Base-by-base conservation (phyloP, 2,888 invertebrate genomes). In the Pristionchus fissidentatus region DNA sequence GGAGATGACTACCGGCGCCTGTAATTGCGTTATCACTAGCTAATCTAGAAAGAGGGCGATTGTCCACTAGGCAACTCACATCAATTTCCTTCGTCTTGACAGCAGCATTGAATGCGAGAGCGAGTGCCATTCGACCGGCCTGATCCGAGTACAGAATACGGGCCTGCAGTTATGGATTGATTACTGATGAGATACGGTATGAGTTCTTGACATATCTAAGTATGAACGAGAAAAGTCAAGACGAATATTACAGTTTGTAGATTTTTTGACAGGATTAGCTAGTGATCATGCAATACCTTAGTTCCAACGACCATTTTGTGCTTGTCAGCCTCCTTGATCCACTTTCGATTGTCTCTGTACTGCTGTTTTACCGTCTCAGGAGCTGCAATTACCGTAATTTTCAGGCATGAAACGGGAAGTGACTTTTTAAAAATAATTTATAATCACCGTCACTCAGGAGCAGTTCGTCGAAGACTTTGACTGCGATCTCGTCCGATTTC, bases 91-190 rank as follows among this genome's bases (percentile, higher is more conserved):
- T 89, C 8, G 84, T 66, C 19, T 84, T 83, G 15, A 92, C 79
- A 35, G 94, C 94, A 79, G 93, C 90, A 89, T 95, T 95, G 91
- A 95, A 94, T 13, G 94, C 94, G 38, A 92, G 87, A 3, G 95
- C 94, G 80, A 95, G 92, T 60, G 92, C 92, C 1, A 93, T 92
- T 78, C 95, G 90, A 4, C 94, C 95, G 5, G 92, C 90, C 87
- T 94, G 93, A 89, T 95, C 94, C 2, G 94, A 94, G 90, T 95
- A 95, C n/a, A 95, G 92, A 84, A 95, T 95, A 84, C 95, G 91
- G 0, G 95, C 94, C 87, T 93, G 93, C 7, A n/a, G n/a, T n/a
- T n/a, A 55, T 32, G 8, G 41, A 66, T 7, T 13, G 26, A 60
- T 60, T n/a, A 60, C n/a, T 60, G n/a, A n/a, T n/a, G n/a, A n/a